Base-by-base conservation (phyloP, 2,113 vertebrate genomes). In the Formicarius rufipectus region DNA sequence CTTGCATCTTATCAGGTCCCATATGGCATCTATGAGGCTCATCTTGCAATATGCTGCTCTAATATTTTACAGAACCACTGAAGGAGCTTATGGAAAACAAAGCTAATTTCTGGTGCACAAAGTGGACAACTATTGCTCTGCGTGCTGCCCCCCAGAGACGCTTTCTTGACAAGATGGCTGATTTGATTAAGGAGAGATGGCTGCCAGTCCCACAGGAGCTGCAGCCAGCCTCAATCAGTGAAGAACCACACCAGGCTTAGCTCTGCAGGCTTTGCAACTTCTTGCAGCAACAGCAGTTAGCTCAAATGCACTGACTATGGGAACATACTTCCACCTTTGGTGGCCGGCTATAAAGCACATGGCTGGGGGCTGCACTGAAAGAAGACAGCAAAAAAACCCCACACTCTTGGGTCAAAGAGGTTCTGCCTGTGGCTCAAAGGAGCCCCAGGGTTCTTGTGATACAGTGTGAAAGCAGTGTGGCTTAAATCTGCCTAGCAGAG, bases 301-400 rank as follows among this genome's bases (percentile, higher is more conserved):
- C 10, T 86, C 50, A 33, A 20, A 28, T 64, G 30, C 35, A 7
- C 4, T 23, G 49, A 37, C 37, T 0, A 1, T 14, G 60, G 39
- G 14, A 5, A 35, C 19, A 35, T 14, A 0, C 4, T 73, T 60
- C 35, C 60, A 40, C 7, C 35, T 83, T 59, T 2, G 0, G 4
- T 14, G 31, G 33, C 17, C 0, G 0, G 35, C 56, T 45, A 6
- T 18, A 50, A 87, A 40, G 35, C 12, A 50, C 25, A 31, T 0
- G 0, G 2, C 24, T 39, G 17, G 10, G 40, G 40, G 33, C 37
- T 74, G 77, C 45, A 12, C 33, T 27, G 16, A 72, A 72, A 72
- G 12, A 13, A 83, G 28, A 55, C 16, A 52, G 59, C 10, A 44
- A 86, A 73, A 20, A 42, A 50, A 58, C 47, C 45, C 33, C 6